A percentile compares a stretch with the other conserved stretches of the same genome.
phyloP scores from a whole-genome alignment of 37 sponge, comb jelly and placozoan genomes.

The Cliona cf. orientalis region DNA sequence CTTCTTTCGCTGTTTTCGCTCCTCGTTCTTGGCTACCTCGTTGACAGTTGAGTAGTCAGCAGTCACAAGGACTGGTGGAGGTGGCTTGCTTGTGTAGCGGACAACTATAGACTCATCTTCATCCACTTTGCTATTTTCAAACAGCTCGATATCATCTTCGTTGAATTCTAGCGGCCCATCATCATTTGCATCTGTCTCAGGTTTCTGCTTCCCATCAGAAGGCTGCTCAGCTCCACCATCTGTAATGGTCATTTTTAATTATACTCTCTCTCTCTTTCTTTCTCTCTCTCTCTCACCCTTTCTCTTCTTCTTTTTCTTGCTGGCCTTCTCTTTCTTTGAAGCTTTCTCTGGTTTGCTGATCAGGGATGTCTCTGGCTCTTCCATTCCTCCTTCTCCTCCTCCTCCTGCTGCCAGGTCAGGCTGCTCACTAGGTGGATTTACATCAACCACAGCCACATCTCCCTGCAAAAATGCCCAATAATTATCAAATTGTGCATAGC shows the following conservation, averaged over 20 bases:
- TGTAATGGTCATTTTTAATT: neutral
- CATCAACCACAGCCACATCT: conserved; percentile 41
- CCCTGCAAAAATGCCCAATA: conserved; percentile 34
- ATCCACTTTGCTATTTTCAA: neutral
- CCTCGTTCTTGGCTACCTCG: conserved; percentile 27
- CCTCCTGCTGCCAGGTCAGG: neutral
- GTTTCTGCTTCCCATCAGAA: neutral
- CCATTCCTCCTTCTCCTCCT: neutral
- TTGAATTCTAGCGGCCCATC: conserved; percentile 30
- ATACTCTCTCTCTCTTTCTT: conserved; percentile 9
- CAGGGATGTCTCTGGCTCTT: neutral
- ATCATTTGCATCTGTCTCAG: conserved; percentile 2
- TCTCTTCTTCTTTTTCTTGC: conserved; percentile 19
- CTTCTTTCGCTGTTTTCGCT: conserved; percentile 8
- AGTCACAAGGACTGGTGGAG: conserved; percentile 1
- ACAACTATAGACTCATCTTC: conserved; percentile 18
- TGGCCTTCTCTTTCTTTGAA: neutral
- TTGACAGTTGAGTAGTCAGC: conserved; percentile 29
- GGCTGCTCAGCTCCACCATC: neutral
- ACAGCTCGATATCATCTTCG: neutral
- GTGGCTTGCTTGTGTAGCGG: neutral
- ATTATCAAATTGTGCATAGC: no score
- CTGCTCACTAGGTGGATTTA: neutral
- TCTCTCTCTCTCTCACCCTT: neutral
- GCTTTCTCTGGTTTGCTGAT: neutral